Percentiles rank a stretch among this genome's conserved stretches.
These are phyloP conservation scores for Galeopsomyia nigrocyanea DNA, from an alignment of 2,888 invertebrate species.

Conservation along the genomic window DNA sequence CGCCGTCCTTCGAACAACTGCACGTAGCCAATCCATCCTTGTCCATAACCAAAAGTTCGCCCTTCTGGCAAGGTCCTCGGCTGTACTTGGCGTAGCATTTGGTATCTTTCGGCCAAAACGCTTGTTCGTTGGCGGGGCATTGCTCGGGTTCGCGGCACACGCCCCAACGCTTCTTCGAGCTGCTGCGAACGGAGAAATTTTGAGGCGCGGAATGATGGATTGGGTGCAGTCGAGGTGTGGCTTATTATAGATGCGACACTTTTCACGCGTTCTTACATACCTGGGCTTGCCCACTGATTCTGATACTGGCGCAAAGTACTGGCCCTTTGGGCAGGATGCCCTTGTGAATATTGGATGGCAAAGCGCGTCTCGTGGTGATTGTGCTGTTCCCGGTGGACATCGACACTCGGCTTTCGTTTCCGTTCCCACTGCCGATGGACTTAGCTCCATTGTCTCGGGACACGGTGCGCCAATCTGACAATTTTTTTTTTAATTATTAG, in stretches of 20 bases:
- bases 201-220: background rate
- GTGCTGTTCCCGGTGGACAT: conserved; percentile 85
- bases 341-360: conserved; percentile 82
- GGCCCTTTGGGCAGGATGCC: conserved; percentile 81
- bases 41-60: conserved; percentile 76
- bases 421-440: conserved; percentile 74
- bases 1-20: conserved; percentile 72
- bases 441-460: conserved; percentile 86
- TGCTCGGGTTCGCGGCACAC: conserved; percentile 77
- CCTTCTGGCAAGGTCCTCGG: conserved; percentile 83
- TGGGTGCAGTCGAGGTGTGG: background rate
- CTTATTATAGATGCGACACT: conserved; percentile 1
- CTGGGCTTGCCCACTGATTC: conserved; percentile 60
- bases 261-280: conserved; percentile 48
- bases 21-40: conserved; percentile 78
- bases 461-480: conserved; percentile 81
- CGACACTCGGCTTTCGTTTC: conserved; percentile 82
- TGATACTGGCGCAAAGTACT: conserved; percentile 81
- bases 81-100: conserved; percentile 81
- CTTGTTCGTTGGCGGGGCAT: conserved; percentile 76
- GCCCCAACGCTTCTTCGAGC: conserved; percentile 77
- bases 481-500: background rate
- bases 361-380: conserved; percentile 76
- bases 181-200: conserved; percentile 53
- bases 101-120: conserved; percentile 84